phyloP scores from a whole-genome alignment of 2,113 vertebrate genomes.

The Amblyornis subalaris region DNA sequence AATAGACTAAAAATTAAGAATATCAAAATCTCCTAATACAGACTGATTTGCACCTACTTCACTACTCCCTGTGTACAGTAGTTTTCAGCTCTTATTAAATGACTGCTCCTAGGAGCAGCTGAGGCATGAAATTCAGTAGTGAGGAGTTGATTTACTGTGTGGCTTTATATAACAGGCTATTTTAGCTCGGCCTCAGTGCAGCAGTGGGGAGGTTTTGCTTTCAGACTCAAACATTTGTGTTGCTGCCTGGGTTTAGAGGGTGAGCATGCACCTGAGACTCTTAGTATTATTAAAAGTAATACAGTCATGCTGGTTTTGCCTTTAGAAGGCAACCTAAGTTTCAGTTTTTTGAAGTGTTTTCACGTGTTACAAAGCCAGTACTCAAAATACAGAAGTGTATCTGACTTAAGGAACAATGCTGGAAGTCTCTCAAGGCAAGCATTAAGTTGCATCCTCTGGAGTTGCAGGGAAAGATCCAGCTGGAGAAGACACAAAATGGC shows the following conservation, averaged over 20 bases:
- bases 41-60: background rate
- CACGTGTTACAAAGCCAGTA: background rate
- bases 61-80: background rate
- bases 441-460: background rate
- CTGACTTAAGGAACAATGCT: background rate
- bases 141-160: conserved; percentile 29
- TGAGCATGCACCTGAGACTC: background rate
- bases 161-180: conserved; percentile 54
- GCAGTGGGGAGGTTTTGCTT: background rate
- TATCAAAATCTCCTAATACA: background rate
- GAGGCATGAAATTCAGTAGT: conserved; percentile 30
- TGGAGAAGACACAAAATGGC: background rate
- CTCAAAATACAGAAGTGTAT: background rate
- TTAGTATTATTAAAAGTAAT: background rate
- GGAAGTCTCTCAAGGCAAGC: background rate
- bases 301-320: background rate
- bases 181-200: conserved; percentile 12
- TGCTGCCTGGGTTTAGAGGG: background rate
- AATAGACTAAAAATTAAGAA: background rate
- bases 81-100: background rate
- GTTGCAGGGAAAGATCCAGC: background rate
- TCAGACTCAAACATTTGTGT: background rate
- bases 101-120: conserved; percentile 4
- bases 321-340: background rate
- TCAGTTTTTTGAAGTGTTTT: background rate